Evolutionary conservation across 2,797 vertebrate species (phyloP).

Genomic region (Brachymystax lenok): DNA sequence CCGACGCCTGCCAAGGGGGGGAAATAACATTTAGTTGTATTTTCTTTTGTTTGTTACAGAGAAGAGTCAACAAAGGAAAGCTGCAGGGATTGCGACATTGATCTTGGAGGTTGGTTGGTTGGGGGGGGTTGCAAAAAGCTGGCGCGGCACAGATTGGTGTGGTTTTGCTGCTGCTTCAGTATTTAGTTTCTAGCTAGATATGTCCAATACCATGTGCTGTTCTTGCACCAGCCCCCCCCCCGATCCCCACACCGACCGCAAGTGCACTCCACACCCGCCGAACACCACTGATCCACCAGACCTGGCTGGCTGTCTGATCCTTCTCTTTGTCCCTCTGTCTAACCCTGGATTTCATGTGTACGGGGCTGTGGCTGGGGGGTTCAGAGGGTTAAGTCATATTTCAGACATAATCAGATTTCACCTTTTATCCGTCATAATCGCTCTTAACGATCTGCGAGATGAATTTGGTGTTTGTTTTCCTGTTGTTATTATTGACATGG

Average conservation of each 20-base stretch:
- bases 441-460: constrained; percentile 48
- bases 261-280: too few relatives aligned
- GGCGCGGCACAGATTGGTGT: background rate
- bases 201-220: constrained; percentile 30
- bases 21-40: constrained; percentile 13
- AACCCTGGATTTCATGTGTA: too few relatives aligned
- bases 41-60: background rate
- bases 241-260: too few relatives aligned
- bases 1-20: background rate
- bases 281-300: constrained; percentile 35
- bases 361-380: too few relatives aligned
- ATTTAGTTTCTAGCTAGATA: constrained; percentile 5
- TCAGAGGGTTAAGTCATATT: constrained; percentile 66
- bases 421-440: constrained; percentile 49
- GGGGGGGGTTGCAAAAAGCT: constrained; percentile 2
- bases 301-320: constrained; percentile 50
- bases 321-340: constrained; percentile 45
- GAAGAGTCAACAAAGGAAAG: constrained; percentile 3
- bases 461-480: constrained; percentile 32
- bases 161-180: constrained; percentile 1
- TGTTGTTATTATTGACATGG: constrained; percentile 27
- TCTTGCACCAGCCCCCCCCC: constrained; percentile 35
- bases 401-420: constrained; percentile 70
- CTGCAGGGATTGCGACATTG: background rate
- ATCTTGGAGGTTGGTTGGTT: background rate